A percentile compares a stretch with the other conserved stretches of the same genome.
phyloP scores from a whole-genome alignment of 1,140 invertebrate species.

The Caenorhabditis elegans region WBcel235 BX284606.5:17414501-17415000 shows the following conservation, averaged over 20 bases:
- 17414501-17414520: too few species aligned
- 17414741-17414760: neutral
- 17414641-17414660: too few species aligned
- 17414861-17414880: neutral
- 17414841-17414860: too few species aligned
- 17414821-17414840: too few species aligned
- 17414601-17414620: too few species aligned
- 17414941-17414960: conserved; percentile 12
- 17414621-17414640: too few species aligned
- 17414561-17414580: too few species aligned
- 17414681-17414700: neutral
- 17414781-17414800: conserved; percentile 31
- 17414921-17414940: neutral
- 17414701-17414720: conserved; percentile 17
- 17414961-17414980: neutral
- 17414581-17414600: too few species aligned
- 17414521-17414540: too few species aligned
- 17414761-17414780: conserved; percentile 30
- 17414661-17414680: too few species aligned
- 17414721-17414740: neutral
- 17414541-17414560: too few species aligned
- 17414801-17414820: neutral
- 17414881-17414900: neutral
- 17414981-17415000: conserved; percentile 15
- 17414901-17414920: conserved; percentile 8